Evolutionary conservation across 2,113 vertebrate species (phyloP).

Genomic region (Haplochromis vanheusdeni): DNA sequence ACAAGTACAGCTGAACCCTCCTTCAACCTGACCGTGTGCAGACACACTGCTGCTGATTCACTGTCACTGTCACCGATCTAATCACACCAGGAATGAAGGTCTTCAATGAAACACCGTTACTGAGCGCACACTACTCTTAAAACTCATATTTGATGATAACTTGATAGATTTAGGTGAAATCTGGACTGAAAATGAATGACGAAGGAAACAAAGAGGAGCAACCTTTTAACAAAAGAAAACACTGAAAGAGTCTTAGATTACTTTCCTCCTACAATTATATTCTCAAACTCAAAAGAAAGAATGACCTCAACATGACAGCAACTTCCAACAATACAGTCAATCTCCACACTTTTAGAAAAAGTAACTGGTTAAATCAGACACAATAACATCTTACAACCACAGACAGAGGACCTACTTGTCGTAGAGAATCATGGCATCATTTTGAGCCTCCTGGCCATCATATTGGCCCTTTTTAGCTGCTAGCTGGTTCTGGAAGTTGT

Average conservation of each 20-base stretch:
- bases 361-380: background rate
- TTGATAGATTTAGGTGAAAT: background rate
- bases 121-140: background rate
- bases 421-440: conserved; percentile 98
- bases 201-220: background rate
- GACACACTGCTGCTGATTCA: background rate
- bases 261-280: background rate
- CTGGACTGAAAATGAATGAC: background rate
- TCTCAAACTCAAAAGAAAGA: background rate
- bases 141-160: background rate
- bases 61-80: background rate
- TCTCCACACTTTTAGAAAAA: background rate
- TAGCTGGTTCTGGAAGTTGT: conserved; percentile 97
- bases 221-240: background rate
- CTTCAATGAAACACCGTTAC: background rate
- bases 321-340: background rate
- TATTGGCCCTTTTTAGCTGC: conserved; percentile 97
- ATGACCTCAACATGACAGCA: background rate
- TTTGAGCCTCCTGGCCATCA: conserved; percentile 97
- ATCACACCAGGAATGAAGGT: background rate
- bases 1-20: background rate
- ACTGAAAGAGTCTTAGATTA: background rate
- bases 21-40: background rate
- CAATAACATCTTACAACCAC: background rate
- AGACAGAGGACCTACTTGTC: conserved; percentile 81